Base-by-base conservation (phyloP, 64 coral and sea anemone genomes). In the Montipora sp. region DNA sequence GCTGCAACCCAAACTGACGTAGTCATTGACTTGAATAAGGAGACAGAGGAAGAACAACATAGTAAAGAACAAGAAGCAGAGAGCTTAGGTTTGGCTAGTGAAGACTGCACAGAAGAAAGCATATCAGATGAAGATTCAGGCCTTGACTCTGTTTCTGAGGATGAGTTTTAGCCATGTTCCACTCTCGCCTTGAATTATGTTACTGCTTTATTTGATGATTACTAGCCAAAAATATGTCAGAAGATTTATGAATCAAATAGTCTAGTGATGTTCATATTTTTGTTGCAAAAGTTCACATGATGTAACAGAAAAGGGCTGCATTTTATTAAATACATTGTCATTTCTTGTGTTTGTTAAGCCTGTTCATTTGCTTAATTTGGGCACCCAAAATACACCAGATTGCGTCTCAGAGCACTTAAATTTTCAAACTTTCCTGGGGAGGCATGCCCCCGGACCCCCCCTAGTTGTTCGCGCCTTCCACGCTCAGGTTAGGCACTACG, bases 141-240 rank as follows among this genome's bases (percentile, higher is more conserved):
- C 79, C 79, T 82, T 63, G 79, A 82, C 51, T 59, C 79, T 59
- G 59, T 82, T 55, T 82, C 79, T 82, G 49, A 82, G 49, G 14
- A 82, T 82, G 79, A 82, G 20, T 75, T 44, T 75, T 75, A 75
- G 73, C 73, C 43, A 75, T 45, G 27, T 27, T 7, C 8, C 67
- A 21, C 7, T 44, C 7, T 75, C 22, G 4, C 4, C 23, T 75
- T 75, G 73, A 21, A 75, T 71, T 71, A 6, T 71, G 68, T 3
- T 18, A 71, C 68, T 71, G 18, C 8, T 44, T 43, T 75, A 75
- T 43, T 75, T 47, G 8, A 75, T 47, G 22, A 75, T 75, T 73
- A 73, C 15, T 73, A 73, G 18, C 70, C n/a, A 73, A 73, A 73
- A 73, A 73, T 73, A 73, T 73, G 70, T 73, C 23, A 73, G 23